Evolutionary conservation across 1,140 invertebrate genomes (phyloP).

Genomic region (Xylocopa sonorina): DNA sequence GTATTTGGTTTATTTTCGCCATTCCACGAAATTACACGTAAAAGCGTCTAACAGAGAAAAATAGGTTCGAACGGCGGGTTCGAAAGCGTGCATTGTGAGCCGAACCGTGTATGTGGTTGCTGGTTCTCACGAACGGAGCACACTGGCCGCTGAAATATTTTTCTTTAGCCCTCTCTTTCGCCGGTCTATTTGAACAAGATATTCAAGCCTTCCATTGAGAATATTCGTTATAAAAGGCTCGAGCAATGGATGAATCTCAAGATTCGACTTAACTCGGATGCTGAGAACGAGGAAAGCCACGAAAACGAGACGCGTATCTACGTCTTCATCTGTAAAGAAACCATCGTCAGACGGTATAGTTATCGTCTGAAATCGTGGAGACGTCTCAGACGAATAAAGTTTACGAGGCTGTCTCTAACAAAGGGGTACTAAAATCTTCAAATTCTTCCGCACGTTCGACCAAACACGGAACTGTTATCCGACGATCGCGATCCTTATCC

Average conservation of each 20-base stretch:
- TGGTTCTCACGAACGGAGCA: not conserved
- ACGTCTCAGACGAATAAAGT: no score
- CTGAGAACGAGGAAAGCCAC: not conserved
- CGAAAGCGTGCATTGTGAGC: slow-evolving; percentile 4
- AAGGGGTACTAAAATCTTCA: not conserved
- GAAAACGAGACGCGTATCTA: not conserved
- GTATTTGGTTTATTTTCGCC: not conserved
- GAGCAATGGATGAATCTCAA: not conserved
- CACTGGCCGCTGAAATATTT: not conserved
- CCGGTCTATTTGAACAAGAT: not conserved
- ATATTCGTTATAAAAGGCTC: no score
- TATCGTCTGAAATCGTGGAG: no score
- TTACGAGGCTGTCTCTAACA: no score
- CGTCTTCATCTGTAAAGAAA: no score
- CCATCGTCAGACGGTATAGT: no score
- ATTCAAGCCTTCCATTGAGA: not conserved
- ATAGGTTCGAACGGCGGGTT: not conserved
- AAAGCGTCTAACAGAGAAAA: not conserved
- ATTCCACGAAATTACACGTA: not conserved
- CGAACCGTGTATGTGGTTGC: not conserved
- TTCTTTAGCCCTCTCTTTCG: not conserved
- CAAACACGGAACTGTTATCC: not conserved
- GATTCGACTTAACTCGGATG: not conserved
- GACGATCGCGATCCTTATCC: no score
- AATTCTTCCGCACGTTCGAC: not conserved